Base-by-base conservation (phyloP, 2,113 vertebrate genomes). In the Gorsachius goisagi region DNA sequence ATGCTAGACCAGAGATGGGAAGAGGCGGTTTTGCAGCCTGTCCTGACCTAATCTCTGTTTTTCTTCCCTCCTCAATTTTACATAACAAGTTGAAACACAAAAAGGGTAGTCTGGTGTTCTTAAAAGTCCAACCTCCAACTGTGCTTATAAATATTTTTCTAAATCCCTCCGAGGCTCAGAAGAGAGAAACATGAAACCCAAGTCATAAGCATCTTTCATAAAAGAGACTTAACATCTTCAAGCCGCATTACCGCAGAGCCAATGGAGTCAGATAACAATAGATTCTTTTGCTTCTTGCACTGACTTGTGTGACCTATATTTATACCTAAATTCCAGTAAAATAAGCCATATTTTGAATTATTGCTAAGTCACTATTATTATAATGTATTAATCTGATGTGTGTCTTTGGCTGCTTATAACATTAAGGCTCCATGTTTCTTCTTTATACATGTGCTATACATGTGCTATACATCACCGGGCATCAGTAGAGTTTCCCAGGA, bases 71-170 rank as follows among this genome's bases (percentile, higher is more conserved):
- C 30, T 60, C 72, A 53, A n/a, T 90, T 92, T 95, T 92, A 74
- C 24, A 60, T 83, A 94, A 94, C 71, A 91, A 94, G 44, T 37
- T 80, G 50, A 80, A 94, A 55, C 44, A 90, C 9, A 35, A 81
- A 90, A 94, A 73, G 39, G 18, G 21, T 45, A 83, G 63, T n/a
- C 71, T 67, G 37, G 32, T 50, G 50, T 66, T 90, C 67, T 88
- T 64, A 67, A 63, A 90, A 89, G 60, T 75, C 82, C 75, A 84
- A 23, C 28, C 60, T 67, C 78, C 35, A n/a, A 69, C 88, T 92
- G 79, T 52, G 69, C 83, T 90, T 81, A 60, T 53, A 88, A 94
- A 89, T 93, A 84, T 56, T 96, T 92, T 86, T 68, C 79, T 77
- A 63, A 94, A 94, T 88, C 59, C 72, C 53, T 75, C 28, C 76